These are phyloP conservation scores for Myotis findleyi DNA, from an alignment of 2,797 vertebrate species.

Conservation along the genomic window DNA sequence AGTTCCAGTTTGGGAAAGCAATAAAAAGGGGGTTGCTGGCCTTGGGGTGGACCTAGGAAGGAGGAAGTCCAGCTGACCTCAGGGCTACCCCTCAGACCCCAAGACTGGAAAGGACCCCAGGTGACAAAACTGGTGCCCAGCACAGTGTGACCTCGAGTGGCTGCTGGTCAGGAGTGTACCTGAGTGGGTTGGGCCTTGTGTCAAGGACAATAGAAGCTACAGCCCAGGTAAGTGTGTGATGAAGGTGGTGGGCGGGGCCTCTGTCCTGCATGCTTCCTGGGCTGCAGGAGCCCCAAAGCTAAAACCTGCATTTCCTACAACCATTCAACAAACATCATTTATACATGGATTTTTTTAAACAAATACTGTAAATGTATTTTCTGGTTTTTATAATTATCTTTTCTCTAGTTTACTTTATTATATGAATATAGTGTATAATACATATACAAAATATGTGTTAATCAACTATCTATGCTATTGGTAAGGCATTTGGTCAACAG, in stretches of 20 bases:
- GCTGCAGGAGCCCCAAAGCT: background rate
- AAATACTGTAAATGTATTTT: background rate
- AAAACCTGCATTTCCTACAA: background rate
- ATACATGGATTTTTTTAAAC: background rate
- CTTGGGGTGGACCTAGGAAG: background rate
- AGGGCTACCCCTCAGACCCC: background rate
- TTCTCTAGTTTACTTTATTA: background rate
- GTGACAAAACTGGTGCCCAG: background rate
- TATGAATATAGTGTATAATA: background rate
- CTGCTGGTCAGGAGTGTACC: fast-evolving
- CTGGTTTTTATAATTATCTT: background rate
- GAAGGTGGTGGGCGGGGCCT: fast-evolving
- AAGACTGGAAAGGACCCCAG: background rate
- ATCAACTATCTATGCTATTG: background rate
- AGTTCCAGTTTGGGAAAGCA: background rate
- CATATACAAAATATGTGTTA: background rate
- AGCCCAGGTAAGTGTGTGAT: fast-evolving
- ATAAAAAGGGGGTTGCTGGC: too few relatives aligned
- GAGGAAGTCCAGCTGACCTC: background rate
- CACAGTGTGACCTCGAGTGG: fast-evolving
- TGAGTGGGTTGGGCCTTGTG: background rate
- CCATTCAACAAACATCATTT: background rate
- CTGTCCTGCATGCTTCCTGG: background rate
- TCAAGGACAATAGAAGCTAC: background rate
- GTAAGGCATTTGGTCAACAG: background rate